Base-by-base conservation (phyloP, 2,797 vertebrate genomes). In the Pelobates cultripes region DNA sequence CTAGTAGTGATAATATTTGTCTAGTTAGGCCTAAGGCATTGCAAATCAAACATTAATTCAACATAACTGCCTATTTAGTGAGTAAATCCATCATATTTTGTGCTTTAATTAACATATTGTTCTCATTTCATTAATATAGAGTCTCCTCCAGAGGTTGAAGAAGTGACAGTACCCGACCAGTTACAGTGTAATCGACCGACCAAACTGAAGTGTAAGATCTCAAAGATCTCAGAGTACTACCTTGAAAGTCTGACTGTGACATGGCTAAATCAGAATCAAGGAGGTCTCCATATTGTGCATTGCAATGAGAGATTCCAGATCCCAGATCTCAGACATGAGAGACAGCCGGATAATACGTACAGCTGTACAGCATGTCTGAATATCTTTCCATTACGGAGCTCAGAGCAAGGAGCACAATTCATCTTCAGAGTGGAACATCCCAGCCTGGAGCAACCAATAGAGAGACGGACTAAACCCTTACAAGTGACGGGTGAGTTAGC, bases 341-440 rank as follows among this genome's bases (percentile, higher is more conserved):
- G 7, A 60, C 60, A 3, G 1, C 28, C 28, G 1, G 60, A 79
- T 40, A 53, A 67, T 40, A 17, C 60, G 7, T 68, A 67, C 70
- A 41, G 42, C 43, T 73, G 78, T 63, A 53, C 45, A 4, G 14
- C 78, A 4, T 43, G 60, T 10, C 42, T 73, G 41, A 47, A 44
- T 12, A 43, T 67, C 61, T 73, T 13, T 15, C 57, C 61, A 69
- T 63, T 53, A 13, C 3, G 7, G 0, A 14, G 43, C 70, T 14
- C 5, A 8, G 41, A 1, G 15, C 6, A 61, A 74, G 6, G 70
- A 57, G 14, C 41, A 4, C 47, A 68, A 43, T 57, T 60, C 43
- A 74, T 74, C 63, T 80, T 71, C 43, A 80, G 41, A 60, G 78
- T 80, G 4, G 51, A 40, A 60, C 78, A 80, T 60, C 78, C 78